phyloP scores from a whole-genome alignment of 2,797 vertebrate genomes.

The Pterois miles region DNA sequence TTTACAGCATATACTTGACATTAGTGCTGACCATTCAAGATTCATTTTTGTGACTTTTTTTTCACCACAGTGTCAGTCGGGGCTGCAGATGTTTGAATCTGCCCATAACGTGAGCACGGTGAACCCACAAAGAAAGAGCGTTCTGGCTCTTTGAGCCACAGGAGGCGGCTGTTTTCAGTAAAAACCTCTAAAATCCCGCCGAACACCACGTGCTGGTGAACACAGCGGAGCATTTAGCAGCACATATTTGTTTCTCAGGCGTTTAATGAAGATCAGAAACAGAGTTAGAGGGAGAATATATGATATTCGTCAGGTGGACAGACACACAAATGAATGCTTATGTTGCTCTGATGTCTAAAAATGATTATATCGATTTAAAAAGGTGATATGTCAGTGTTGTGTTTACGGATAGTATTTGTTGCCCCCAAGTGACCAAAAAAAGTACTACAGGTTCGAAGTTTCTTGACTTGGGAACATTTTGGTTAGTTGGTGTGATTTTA shows the following conservation, averaged over 20 bases:
- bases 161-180: background rate
- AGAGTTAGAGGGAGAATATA: no score
- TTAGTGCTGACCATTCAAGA: constrained; percentile 23
- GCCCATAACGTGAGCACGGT: background rate
- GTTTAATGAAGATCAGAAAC: no score
- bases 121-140: background rate
- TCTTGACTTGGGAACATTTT: no score
- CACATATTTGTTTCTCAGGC: no score
- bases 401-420: background rate
- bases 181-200: background rate
- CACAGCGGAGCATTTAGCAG: no score
- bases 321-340: background rate
- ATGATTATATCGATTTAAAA: background rate
- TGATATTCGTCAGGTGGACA: background rate
- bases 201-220: no score
- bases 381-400: background rate
- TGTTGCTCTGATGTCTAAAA: background rate
- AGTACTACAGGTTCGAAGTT: no score
- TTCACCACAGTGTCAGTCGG: no score
- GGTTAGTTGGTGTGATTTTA: no score
- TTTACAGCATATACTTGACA: background rate
- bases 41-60: no score
- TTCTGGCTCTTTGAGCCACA: background rate
- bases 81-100: background rate
- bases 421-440: no score